Conservation (phyloP, 2,888 invertebrate genomes). For the Eupithecia pulchellata region DNA sequence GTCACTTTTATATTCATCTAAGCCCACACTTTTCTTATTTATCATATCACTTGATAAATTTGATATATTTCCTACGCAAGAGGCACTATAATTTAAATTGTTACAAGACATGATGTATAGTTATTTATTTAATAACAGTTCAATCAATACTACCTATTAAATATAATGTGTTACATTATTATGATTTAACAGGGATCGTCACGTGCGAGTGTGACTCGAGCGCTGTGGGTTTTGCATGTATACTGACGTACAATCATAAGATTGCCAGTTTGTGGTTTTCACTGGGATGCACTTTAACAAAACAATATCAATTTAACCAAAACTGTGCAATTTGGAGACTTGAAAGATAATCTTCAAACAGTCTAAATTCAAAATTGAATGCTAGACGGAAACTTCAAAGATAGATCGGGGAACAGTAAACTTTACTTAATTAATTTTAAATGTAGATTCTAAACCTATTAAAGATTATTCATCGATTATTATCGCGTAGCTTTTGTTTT, state of each 20-base stretch:
- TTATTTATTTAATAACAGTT: not conserved
- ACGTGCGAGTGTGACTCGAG: not conserved
- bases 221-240: not conserved
- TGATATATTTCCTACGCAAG: not conserved
- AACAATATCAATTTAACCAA: not conserved
- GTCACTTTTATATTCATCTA: constrained; percentile 8
- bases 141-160: not conserved
- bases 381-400: too few species aligned
- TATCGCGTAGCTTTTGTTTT: too few species aligned
- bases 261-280: not conserved
- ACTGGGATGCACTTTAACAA: not conserved
- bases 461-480: too few species aligned
- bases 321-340: too few species aligned
- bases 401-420: not conserved
- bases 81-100: not conserved
- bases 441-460: not conserved
- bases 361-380: too few species aligned
- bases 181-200: not conserved
- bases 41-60: not conserved
- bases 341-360: too few species aligned
- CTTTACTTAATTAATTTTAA: not conserved
- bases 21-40: not conserved
- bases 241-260: not conserved
- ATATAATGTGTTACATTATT: not conserved
- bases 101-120: not conserved